Evolutionary conservation across 2,113 vertebrate species (phyloP).

Genomic region (Corythaixoides concolor): DNA sequence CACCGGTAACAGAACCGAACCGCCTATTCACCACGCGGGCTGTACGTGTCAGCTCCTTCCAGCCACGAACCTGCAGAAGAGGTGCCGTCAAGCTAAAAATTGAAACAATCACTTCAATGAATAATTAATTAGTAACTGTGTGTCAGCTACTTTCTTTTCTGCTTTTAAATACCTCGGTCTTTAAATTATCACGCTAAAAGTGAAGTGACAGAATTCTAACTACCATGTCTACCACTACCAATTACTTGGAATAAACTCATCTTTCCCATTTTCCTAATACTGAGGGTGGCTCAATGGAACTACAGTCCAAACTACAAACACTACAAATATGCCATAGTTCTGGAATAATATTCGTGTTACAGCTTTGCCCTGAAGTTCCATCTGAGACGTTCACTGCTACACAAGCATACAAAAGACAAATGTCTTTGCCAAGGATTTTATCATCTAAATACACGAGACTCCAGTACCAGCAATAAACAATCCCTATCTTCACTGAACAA

Average conservation of each 20-base stretch:
- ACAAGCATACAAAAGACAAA: not conserved
- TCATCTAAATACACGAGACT: not conserved
- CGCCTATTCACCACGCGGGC: not conserved
- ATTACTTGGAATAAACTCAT: fast-evolving
- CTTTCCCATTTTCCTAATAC: not conserved
- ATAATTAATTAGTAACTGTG: not conserved
- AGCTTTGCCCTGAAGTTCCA: not conserved
- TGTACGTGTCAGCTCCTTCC: not conserved
- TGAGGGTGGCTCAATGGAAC: not conserved
- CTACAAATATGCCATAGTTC: fast-evolving
- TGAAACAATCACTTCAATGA: not conserved
- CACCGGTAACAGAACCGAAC: not conserved
- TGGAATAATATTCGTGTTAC: not conserved
- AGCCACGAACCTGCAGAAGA: not conserved
- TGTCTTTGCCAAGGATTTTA: not conserved
- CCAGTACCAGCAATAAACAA: not conserved
- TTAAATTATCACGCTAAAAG: not conserved
- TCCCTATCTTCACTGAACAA: not conserved
- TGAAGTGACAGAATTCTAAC: not conserved
- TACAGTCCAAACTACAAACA: not conserved
- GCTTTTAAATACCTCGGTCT: not conserved
- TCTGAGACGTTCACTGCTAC: not conserved
- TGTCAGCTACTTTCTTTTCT: not conserved
- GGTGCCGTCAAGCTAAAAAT: slow-evolving; percentile 9
- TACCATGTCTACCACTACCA: not conserved